Conservation (phyloP, 2,113 vertebrate species). For the Hemiscyllium ocellatum region DNA sequence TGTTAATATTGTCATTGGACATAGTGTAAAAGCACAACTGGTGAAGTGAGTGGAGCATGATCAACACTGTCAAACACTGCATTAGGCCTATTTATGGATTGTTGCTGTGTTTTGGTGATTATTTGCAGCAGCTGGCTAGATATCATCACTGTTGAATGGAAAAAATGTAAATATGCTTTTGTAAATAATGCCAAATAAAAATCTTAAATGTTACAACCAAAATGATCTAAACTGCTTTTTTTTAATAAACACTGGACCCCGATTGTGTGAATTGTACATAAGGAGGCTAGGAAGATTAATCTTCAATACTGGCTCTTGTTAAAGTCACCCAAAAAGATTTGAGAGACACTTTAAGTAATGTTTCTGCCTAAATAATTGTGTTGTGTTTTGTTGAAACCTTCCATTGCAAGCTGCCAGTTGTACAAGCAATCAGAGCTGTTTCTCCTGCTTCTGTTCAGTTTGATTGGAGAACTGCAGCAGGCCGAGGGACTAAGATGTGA, state of each 20-base stretch:
- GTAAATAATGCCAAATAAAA: conserved; percentile 32
- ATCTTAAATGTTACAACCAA: conserved; percentile 20
- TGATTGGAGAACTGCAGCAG: background rate
- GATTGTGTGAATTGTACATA: background rate
- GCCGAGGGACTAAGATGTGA: no score
- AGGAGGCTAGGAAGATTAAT: background rate
- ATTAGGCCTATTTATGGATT: conserved; percentile 28
- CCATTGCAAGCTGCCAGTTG: background rate
- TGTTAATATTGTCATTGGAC: conserved; percentile 28
- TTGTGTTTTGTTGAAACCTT: background rate
- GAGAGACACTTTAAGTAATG: background rate
- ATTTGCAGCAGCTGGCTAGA: background rate
- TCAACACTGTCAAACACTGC: background rate
- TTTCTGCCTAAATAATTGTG: background rate
- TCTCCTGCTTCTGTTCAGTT: background rate
- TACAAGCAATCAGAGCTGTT: background rate
- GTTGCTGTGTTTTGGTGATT: conserved; percentile 3
- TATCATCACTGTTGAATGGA: background rate
- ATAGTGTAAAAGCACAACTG: conserved; percentile 27
- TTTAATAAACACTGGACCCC: background rate
- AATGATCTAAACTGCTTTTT: background rate
- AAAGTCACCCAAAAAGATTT: background rate
- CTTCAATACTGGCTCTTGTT: background rate
- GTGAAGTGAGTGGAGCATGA: background rate
- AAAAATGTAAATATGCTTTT: conserved; percentile 31